These are phyloP conservation scores for Bubalus kerabau DNA, from an alignment of 2,113 vertebrate genomes.

Conservation along the genomic window DNA sequence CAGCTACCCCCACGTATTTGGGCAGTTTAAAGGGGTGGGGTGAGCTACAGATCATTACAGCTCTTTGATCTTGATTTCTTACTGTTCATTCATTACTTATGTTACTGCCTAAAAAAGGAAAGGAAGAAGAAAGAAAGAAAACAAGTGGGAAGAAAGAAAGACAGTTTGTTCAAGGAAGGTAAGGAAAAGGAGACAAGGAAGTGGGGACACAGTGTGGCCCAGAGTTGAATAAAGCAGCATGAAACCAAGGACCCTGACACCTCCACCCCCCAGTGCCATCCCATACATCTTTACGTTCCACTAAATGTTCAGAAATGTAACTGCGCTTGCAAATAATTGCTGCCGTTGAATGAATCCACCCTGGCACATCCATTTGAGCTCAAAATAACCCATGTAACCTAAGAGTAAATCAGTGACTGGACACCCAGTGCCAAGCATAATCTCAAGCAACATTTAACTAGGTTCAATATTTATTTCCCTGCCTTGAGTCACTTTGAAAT, in stretches of 20 bases:
- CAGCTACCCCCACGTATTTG: neutral
- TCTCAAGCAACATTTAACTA: constrained; percentile 77
- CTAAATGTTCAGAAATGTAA: constrained; percentile 68
- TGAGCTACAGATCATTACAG: neutral
- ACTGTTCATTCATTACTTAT: neutral
- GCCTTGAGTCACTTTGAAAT: constrained; percentile 74
- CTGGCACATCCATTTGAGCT: constrained; percentile 66
- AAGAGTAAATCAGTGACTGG: constrained; percentile 76
- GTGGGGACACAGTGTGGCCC: neutral
- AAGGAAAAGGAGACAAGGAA: neutral
- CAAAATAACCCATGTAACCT: constrained; percentile 70
- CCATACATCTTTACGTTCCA: constrained; percentile 69
- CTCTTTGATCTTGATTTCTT: neutral
- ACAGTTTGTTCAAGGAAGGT: neutral
- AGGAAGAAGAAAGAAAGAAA: neutral
- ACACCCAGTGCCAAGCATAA: constrained; percentile 72
- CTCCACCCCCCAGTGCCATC: neutral
- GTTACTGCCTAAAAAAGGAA: neutral
- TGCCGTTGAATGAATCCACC: constrained; percentile 64
- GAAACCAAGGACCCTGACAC: neutral
- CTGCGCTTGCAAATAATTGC: constrained; percentile 67
- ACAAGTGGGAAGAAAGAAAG: neutral
- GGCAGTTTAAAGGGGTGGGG: neutral
- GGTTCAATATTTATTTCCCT: constrained; percentile 75
- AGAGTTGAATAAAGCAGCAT: neutral